These are phyloP conservation scores for Mantis religiosa DNA, from an alignment of 2,888 invertebrate species.

Conservation along the genomic window DNA sequence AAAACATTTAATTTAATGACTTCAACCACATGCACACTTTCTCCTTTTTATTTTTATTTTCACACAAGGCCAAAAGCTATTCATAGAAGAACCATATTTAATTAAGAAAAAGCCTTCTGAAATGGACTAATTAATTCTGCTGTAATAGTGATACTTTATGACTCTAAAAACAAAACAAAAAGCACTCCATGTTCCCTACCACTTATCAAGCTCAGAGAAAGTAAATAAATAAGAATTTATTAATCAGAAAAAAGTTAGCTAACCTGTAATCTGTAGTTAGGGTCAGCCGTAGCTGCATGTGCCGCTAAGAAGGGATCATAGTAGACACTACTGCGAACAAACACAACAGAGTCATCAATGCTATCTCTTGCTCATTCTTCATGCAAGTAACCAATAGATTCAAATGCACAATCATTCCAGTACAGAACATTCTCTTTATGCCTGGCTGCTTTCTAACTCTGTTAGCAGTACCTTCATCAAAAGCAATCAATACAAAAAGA, in stretches of 20 bases:
- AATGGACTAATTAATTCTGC: background rate
- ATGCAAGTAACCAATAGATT: background rate
- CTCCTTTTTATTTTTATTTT: background rate
- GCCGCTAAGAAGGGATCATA: slow-evolving; percentile 95
- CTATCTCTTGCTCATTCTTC: background rate
- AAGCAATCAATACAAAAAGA: no score
- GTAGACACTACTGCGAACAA: slow-evolving; percentile 71
- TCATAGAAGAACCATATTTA: background rate
- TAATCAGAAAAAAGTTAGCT: slow-evolving; percentile 38
- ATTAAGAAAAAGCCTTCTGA: background rate
- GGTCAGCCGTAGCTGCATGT: slow-evolving; percentile 72
- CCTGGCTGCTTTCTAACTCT: background rate
- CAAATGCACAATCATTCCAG: background rate
- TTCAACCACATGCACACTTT: background rate
- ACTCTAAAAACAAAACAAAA: background rate
- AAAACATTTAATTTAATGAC: background rate
- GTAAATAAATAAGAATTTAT: background rate
- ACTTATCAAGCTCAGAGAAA: background rate
- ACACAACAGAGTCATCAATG: slow-evolving; percentile 35
- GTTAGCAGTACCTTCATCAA: no score
- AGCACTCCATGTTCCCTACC: background rate
- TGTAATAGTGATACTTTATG: background rate
- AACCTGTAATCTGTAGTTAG: slow-evolving; percentile 89
- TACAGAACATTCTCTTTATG: background rate
- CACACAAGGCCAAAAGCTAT: background rate